Evolutionary conservation across 1,140 invertebrate genomes (phyloP).

Genomic region (Heliconius melpomene): DNA sequence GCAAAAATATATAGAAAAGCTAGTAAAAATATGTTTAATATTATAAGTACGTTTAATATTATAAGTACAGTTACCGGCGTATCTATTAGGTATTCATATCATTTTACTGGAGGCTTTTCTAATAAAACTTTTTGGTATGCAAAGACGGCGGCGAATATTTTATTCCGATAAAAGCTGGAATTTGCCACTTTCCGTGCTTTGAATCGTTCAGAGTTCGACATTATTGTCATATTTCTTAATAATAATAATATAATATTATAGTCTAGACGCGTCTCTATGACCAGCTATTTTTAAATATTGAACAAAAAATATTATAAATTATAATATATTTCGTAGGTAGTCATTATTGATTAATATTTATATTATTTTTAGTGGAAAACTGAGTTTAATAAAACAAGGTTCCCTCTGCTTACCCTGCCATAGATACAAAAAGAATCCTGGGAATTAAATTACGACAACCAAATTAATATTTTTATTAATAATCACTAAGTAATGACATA

Average conservation of each 20-base stretch:
- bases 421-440: no score
- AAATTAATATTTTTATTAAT: no score
- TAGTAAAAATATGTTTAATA: neutral
- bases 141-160: slow-evolving; percentile 8
- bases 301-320: no score
- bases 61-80: neutral
- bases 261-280: neutral
- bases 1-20: neutral
- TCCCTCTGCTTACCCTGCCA: no score
- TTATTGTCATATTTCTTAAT: slow-evolving; percentile 21
- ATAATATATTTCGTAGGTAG: no score
- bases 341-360: no score
- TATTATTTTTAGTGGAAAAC: no score
- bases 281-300: neutral
- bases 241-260: neutral
- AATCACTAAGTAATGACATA: no score
- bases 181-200: slow-evolving; percentile 21
- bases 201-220: slow-evolving; percentile 10
- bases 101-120: slow-evolving; percentile 16
- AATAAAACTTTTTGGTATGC: slow-evolving; percentile 23
- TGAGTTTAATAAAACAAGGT: no score
- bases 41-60: neutral
- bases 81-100: slow-evolving; percentile 14
- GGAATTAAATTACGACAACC: no score
- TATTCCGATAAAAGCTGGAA: slow-evolving; percentile 27